Conservation (phyloP, 1,140 invertebrate species). For the Hypothenemus hampei region DNA sequence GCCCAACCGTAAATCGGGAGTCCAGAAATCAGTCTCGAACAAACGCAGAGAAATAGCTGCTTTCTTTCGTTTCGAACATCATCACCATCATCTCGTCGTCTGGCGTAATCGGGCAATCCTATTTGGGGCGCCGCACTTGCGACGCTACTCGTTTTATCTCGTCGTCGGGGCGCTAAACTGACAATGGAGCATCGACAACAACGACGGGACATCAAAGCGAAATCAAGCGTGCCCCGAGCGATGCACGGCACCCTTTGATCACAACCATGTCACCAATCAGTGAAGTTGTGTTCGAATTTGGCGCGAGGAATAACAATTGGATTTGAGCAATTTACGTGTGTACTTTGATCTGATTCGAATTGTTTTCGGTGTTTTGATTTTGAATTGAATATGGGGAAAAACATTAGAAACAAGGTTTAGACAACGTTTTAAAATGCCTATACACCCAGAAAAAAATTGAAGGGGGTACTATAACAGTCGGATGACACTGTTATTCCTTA, state of each 20-base stretch:
- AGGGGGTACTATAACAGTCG: too few species aligned
- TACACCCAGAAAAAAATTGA: too few species aligned
- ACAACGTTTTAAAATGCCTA: too few species aligned
- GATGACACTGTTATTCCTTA: too few species aligned
- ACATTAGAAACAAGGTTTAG: too few species aligned
- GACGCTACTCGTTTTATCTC: constrained; percentile 8
- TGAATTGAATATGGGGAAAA: background rate
- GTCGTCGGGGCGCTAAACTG: constrained; percentile 10
- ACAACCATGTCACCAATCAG: constrained; percentile 31
- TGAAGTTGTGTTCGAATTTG: constrained; percentile 18
- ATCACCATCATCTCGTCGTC: background rate
- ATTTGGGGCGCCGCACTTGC: background rate
- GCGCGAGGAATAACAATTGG: constrained; percentile 29
- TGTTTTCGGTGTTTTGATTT: background rate
- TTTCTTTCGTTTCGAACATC: background rate
- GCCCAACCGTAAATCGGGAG: too few species aligned
- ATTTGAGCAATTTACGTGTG: constrained; percentile 11
- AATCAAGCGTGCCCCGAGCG: constrained; percentile 29
- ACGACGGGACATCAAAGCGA: constrained; percentile 33
- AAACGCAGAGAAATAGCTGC: background rate
- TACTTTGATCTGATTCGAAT: background rate
- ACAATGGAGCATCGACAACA: constrained; percentile 28
- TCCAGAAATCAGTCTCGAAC: background rate
- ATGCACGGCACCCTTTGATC: constrained; percentile 30
- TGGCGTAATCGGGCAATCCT: background rate